Percentiles rank a stretch among this genome's conserved stretches.
phyloP scores from a whole-genome alignment of 2,797 vertebrate genomes.

The Urocyon cinereoargenteus region DNA sequence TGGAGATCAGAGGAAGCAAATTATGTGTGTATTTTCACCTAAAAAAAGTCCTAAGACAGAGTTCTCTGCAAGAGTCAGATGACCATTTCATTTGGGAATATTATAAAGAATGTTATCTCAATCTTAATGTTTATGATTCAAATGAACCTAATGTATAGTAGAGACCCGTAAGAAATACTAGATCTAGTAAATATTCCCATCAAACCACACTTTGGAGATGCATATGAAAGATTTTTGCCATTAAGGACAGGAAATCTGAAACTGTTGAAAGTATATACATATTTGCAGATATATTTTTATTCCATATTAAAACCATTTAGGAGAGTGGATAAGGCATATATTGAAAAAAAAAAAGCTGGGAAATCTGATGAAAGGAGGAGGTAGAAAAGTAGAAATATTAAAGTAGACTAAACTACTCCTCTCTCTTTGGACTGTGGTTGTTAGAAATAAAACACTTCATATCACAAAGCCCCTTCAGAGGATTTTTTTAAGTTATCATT shows the following conservation, averaged over 20 bases:
- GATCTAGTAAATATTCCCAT: not conserved
- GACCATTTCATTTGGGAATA: constrained; percentile 38
- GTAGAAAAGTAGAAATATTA: not conserved
- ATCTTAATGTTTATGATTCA: constrained; percentile 47
- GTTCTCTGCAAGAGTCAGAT: not conserved
- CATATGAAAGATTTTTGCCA: constrained; percentile 2
- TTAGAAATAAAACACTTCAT: not conserved
- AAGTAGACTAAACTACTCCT: not conserved
- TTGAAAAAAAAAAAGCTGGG: not conserved
- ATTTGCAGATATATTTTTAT: constrained; percentile 16
- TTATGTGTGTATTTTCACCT: constrained; percentile 40
- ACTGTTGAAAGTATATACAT: not conserved
- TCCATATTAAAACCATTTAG: constrained; percentile 37
- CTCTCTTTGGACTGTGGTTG: not conserved
- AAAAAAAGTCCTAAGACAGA: not conserved
- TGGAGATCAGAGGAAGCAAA: constrained; percentile 52
- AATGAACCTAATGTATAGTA: not conserved
- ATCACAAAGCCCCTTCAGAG: not conserved
- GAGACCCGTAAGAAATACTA: not conserved
- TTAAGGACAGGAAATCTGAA: constrained; percentile 36
- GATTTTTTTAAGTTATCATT: not conserved
- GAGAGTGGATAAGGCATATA: not conserved
- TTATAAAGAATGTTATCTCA: not conserved
- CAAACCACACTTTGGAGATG: not conserved
- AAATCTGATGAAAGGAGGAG: not conserved